These are phyloP conservation scores for Camelus dromedarius DNA, from an alignment of 2,113 vertebrate genomes.

Conservation along the genomic window DNA sequence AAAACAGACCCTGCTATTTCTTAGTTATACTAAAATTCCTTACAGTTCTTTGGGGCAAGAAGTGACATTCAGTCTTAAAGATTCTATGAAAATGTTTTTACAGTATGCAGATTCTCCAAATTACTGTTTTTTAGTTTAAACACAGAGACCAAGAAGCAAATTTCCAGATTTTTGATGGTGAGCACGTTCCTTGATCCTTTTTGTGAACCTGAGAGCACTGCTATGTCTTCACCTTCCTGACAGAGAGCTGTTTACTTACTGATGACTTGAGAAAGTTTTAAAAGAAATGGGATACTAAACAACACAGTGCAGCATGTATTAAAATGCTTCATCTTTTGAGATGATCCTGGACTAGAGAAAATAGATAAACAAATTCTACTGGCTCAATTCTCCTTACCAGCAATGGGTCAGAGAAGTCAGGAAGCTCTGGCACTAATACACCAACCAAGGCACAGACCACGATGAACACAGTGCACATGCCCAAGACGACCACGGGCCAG, in stretches of 20 bases:
- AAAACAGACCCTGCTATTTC: not conserved
- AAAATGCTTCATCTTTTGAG: not conserved
- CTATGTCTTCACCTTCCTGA: not conserved
- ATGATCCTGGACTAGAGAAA: not conserved
- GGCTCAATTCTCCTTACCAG: constrained; percentile 90
- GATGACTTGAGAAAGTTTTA: not conserved
- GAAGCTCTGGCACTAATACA: constrained; percentile 96
- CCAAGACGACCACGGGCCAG: constrained; percentile 98
- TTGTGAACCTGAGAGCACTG: not conserved
- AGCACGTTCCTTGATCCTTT: not conserved
- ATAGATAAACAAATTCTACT: fast-evolving
- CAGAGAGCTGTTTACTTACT: not conserved
- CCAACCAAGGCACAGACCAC: constrained; percentile 97
- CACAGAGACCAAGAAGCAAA: not conserved
- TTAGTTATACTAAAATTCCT: not conserved
- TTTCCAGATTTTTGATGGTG: not conserved
- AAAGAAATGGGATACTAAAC: not conserved
- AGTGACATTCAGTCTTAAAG: not conserved
- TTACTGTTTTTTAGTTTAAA: constrained; percentile 34
- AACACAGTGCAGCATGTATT: not conserved
- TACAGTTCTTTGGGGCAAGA: not conserved
- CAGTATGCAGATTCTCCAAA: not conserved
- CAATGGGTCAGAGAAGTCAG: constrained; percentile 97
- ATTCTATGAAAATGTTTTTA: constrained; percentile 7
- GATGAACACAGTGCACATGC: constrained; percentile 96